A percentile compares a stretch with the other conserved stretches of the same genome.
phyloP scores from a whole-genome alignment of 1,140 invertebrate species.

The Aricia agestis region DNA sequence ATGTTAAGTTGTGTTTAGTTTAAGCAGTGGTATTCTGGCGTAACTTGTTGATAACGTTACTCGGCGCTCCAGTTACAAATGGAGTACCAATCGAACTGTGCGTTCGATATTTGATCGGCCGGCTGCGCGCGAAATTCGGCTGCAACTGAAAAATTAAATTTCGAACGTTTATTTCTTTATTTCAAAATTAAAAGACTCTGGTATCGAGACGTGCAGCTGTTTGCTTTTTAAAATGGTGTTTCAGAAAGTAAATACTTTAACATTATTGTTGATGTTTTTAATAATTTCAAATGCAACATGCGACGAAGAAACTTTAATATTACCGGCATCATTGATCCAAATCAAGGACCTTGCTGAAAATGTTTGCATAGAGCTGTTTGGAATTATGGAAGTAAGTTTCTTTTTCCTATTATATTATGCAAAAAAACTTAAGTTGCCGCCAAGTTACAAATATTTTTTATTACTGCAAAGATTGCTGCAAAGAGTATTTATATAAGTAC shows the following conservation, averaged over 20 bases:
- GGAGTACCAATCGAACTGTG: constrained; percentile 37
- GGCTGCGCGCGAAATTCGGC: constrained; percentile 18
- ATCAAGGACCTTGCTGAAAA: constrained; percentile 31
- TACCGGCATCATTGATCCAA: constrained; percentile 28
- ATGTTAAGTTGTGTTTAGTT: constrained; percentile 15
- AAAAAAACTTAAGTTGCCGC: neutral
- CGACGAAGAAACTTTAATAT: constrained; percentile 23
- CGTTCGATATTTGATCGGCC: constrained; percentile 26
- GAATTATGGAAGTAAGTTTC: constrained; percentile 33
- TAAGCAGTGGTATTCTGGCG: constrained; percentile 19
- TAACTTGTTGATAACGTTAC: constrained; percentile 25
- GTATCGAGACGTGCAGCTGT: neutral
- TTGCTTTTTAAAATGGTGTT: constrained; percentile 6
- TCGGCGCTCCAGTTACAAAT: constrained; percentile 42
- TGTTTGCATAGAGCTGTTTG: constrained; percentile 34
- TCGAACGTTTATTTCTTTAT: constrained; percentile 16
- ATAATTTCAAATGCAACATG: constrained; percentile 6
- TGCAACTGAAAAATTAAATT: constrained; percentile 24
- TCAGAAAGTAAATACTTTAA: neutral
- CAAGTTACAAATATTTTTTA: neutral
- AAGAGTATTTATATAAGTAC: too few species aligned
- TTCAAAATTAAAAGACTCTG: neutral
- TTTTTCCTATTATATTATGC: constrained; percentile 2
- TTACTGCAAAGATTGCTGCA: neutral
- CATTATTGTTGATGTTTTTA: neutral